A percentile compares a stretch with the other conserved stretches of the same genome.
Conservation (phyloP, 2,888 invertebrate species). For the Tipula lateralis region DNA sequence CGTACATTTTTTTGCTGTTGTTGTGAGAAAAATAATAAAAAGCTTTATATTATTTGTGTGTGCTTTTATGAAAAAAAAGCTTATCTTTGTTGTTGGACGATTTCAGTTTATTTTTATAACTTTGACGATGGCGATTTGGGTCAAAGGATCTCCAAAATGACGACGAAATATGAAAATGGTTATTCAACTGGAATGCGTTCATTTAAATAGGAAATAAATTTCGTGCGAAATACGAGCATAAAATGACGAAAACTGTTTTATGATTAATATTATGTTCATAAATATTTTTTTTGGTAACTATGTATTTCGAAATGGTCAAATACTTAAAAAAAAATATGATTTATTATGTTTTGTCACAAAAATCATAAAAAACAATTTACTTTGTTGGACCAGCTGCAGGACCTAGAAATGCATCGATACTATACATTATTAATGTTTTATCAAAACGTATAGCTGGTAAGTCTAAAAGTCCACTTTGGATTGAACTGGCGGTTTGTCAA, state of each 20-base stretch:
- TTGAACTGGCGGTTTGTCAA: too few relatives aligned
- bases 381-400: too few relatives aligned
- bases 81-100: not conserved
- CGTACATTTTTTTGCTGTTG: not conserved
- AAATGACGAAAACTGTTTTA: not conserved
- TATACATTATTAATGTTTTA: too few relatives aligned
- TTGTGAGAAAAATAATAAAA: not conserved
- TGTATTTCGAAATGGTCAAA: too few relatives aligned
- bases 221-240: not conserved
- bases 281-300: too few relatives aligned
- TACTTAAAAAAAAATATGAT: too few relatives aligned
- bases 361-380: too few relatives aligned
- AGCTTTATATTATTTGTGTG: not conserved
- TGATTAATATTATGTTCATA: not conserved
- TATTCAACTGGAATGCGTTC: not conserved
- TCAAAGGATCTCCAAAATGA: too few relatives aligned
- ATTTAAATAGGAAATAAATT: not conserved
- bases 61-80: not conserved
- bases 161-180: not conserved
- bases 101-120: not conserved
- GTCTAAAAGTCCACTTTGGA: too few relatives aligned
- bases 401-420: too few relatives aligned
- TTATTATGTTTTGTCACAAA: too few relatives aligned
- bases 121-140: not conserved
- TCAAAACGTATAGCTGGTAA: too few relatives aligned